phyloP scores from a whole-genome alignment of 2,888 invertebrate species.

The Oegoconia quadripuncta region DNA sequence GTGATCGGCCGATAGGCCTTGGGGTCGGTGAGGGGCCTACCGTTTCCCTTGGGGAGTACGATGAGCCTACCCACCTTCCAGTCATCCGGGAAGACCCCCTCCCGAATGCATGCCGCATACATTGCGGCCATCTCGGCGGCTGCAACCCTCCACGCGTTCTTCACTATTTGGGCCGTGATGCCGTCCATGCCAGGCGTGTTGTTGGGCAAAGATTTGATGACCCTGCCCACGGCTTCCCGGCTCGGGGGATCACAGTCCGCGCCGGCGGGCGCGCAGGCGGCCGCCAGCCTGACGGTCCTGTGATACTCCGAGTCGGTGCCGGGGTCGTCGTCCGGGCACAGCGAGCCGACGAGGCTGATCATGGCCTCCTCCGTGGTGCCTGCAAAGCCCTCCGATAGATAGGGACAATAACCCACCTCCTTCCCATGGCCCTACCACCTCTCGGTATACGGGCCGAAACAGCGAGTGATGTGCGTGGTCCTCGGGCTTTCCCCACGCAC shows the following conservation, averaged over 20 bases:
- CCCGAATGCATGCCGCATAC: not conserved
- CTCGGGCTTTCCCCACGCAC: too few relatives aligned
- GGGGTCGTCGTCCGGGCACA: not conserved
- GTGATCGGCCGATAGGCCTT: not conserved
- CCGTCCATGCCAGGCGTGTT: not conserved
- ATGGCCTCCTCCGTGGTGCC: not conserved
- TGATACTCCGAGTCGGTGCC: too few relatives aligned
- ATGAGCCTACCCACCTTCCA: not conserved
- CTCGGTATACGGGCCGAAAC: too few relatives aligned
- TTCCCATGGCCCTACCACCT: too few relatives aligned
- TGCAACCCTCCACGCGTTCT: not conserved
- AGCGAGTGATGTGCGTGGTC: too few relatives aligned
- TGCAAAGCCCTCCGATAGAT: not conserved
- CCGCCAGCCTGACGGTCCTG: not conserved
- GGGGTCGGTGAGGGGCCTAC: not conserved
- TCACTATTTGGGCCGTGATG: not conserved
- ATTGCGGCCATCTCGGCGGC: not conserved
- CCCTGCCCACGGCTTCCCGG: not conserved
- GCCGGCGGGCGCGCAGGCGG: not conserved
- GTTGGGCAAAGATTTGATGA: not conserved
- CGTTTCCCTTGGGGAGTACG: not conserved
- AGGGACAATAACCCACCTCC: too few relatives aligned
- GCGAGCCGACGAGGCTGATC: not conserved
- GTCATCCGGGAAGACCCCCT: too few relatives aligned
- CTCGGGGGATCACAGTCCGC: not conserved